Evolutionary conservation across 2,113 vertebrate genomes (phyloP).

Genomic region (Tichodroma muraria): DNA sequence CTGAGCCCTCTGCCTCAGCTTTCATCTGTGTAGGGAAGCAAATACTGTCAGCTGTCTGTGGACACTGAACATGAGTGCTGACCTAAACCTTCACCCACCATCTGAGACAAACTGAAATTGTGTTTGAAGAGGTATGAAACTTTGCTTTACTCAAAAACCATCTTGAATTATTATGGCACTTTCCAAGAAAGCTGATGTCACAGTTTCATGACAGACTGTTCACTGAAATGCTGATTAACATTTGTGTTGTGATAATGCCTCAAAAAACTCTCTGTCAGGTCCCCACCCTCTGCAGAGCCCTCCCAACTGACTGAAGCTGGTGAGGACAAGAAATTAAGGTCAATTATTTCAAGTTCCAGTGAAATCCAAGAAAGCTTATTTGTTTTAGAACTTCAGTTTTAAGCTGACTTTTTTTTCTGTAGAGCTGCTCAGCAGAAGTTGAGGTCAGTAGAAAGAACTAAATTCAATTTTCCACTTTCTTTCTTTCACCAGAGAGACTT

Average conservation of each 20-base stretch:
- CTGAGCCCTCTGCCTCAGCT: not conserved
- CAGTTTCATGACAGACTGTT: not conserved
- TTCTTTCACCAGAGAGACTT: not conserved
- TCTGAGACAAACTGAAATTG: not conserved
- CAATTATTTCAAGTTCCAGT: not conserved
- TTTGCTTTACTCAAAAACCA: not conserved
- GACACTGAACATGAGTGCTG: not conserved
- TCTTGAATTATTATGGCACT: not conserved
- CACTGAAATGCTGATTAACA: not conserved
- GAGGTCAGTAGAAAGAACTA: not conserved
- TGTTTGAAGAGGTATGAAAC: not conserved
- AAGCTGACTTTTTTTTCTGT: not conserved
- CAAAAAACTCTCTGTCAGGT: not conserved
- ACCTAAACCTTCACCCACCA: not conserved
- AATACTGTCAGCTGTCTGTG: not conserved
- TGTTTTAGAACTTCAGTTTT: not conserved
- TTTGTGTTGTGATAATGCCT: not conserved
- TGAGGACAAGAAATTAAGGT: not conserved
- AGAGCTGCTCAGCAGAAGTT: not conserved
- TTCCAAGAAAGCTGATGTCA: not conserved
- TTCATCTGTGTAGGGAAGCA: not conserved
- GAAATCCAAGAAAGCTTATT: not conserved
- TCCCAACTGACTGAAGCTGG: not conserved
- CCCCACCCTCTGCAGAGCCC: not conserved
- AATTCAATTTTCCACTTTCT: not conserved